Conservation (phyloP, 2,888 invertebrate genomes). For the Dysmachus trigonus region DNA sequence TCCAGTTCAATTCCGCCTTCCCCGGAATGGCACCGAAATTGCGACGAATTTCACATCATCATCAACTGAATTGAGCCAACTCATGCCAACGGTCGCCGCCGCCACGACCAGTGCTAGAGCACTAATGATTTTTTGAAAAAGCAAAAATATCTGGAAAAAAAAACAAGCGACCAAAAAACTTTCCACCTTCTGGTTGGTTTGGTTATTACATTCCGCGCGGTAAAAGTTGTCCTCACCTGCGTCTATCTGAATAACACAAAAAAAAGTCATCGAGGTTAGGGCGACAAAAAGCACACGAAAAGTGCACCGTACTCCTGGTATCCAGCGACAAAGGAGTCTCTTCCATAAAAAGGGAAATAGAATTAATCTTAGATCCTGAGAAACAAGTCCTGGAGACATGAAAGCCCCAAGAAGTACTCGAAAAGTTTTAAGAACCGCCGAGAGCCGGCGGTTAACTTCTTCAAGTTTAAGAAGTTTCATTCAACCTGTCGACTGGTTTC, state of each 20-base stretch:
- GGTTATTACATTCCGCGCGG: not conserved
- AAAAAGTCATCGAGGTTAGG: not conserved
- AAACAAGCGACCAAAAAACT: not conserved
- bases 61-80: slow-evolving; percentile 29
- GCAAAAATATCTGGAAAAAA: not conserved
- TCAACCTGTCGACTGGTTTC: not conserved
- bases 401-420: not conserved
- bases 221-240: not conserved
- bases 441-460: not conserved
- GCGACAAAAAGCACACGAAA: not conserved
- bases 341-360: slow-evolving; percentile 10
- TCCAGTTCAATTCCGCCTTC: not conserved
- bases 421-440: not conserved
- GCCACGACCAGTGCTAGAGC: not conserved
- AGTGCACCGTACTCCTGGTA: not conserved
- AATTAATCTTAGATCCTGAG: slow-evolving; percentile 4
- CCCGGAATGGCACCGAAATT: not conserved
- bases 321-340: not conserved
- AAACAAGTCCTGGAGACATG: slow-evolving; percentile 14
- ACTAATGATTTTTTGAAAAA: slow-evolving; percentile 10
- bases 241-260: too few species aligned
- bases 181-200: not conserved
- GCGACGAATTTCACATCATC: slow-evolving; percentile 15
- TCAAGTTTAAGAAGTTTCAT: slow-evolving; percentile 4
- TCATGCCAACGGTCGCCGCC: not conserved